Evolutionary conservation across 2,888 invertebrate species (phyloP).

Genomic region (Bembecia ichneumoniformis): DNA sequence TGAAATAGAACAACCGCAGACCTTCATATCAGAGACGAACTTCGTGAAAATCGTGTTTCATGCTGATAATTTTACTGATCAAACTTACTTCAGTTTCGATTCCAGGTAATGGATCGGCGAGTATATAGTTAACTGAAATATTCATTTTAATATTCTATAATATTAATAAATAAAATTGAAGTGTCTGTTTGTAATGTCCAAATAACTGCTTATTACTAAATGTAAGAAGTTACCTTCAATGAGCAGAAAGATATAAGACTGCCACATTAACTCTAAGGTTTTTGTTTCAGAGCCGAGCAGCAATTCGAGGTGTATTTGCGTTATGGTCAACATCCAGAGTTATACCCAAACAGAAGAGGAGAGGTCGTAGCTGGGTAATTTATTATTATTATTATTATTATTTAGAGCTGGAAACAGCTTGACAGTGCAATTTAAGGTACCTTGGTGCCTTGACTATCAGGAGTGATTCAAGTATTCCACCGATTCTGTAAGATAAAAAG

Average conservation of each 20-base stretch:
- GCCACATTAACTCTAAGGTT: no score
- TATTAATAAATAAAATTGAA: neutral
- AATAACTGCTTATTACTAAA: no score
- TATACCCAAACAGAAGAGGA: slow-evolving; percentile 91
- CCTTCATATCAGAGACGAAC: slow-evolving; percentile 94
- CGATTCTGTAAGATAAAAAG: no score
- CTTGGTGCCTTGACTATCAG: no score
- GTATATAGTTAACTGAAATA: neutral
- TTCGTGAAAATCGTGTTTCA: slow-evolving; percentile 93
- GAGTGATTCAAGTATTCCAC: no score
- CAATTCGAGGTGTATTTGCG: slow-evolving; percentile 91
- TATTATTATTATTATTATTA: neutral
- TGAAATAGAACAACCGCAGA: slow-evolving; percentile 93
- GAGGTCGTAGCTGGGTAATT: slow-evolving; percentile 88
- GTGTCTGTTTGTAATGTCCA: no score
- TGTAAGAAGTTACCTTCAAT: no score
- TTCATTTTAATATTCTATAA: neutral
- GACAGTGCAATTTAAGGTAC: no score
- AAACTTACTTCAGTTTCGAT: slow-evolving; percentile 89
- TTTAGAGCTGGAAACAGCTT: no score
- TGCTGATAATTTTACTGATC: slow-evolving; percentile 93
- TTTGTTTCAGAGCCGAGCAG: slow-evolving; percentile 82
- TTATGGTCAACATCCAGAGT: slow-evolving; percentile 94
- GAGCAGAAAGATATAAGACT: neutral
- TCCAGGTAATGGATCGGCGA: slow-evolving; percentile 38